phyloP scores from a whole-genome alignment of 92 coral and sea anemone genomes.

The Porites rus region DNA sequence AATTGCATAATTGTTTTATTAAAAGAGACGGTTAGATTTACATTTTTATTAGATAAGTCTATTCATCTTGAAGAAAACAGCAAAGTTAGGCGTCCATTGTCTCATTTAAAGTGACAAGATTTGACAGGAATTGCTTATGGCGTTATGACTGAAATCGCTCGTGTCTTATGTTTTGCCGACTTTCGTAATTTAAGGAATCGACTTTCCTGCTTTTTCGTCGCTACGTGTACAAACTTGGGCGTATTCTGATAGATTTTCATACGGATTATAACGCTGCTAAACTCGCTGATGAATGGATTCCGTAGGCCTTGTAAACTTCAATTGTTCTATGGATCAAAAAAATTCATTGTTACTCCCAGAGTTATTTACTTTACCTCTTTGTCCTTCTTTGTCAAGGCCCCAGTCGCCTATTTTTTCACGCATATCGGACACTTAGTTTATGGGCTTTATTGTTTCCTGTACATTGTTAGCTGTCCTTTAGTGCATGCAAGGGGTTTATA shows the following conservation, averaged over 20 bases:
- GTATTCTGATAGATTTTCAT: neutral
- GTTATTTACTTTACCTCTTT: conserved; percentile 38
- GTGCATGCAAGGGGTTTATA: conserved; percentile 2
- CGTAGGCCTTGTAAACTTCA: conserved; percentile 8
- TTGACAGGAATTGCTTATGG: conserved; percentile 1
- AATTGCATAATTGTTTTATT: neutral
- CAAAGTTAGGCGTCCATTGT: conserved; percentile 21
- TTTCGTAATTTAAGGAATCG: no score
- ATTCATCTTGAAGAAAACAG: conserved; percentile 6
- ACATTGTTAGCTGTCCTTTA: conserved; percentile 8
- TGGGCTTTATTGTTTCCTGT: conserved; percentile 49
- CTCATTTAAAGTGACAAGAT: neutral
- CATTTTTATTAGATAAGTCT: conserved; percentile 15
- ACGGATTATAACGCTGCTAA: neutral
- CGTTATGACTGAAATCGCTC: no score
- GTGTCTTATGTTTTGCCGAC: no score
- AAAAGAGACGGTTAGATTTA: conserved; percentile 15
- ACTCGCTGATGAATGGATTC: conserved; percentile 25
- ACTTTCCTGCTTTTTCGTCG: neutral
- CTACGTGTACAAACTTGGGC: no score
- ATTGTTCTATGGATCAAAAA: conserved; percentile 38
- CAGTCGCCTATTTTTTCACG: conserved; percentile 10
- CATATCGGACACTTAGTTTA: conserved; percentile 15
- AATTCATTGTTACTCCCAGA: conserved; percentile 27
- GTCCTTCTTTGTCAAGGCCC: neutral